Evolutionary conservation across 2,888 invertebrate species (phyloP).

Genomic region (Orgyia antiqua): DNA sequence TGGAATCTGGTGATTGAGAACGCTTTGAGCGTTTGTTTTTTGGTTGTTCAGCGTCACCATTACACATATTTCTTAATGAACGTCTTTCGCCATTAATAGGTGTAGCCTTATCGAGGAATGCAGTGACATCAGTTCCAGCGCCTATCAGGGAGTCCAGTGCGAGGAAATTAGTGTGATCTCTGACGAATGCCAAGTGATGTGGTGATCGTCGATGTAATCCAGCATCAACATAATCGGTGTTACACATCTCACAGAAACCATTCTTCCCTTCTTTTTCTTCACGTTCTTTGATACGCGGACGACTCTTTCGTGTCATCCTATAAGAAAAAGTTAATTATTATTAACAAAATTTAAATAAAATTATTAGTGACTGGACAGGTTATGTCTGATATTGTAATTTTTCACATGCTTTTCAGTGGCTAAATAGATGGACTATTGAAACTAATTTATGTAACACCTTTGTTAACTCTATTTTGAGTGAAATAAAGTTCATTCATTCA

Average conservation of each 20-base stretch:
- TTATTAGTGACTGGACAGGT: no score
- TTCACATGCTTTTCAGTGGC: no score
- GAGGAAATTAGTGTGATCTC: conserved; percentile 85
- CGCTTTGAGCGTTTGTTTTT: conserved; percentile 44
- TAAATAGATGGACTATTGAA: no score
- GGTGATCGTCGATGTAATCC: conserved; percentile 85
- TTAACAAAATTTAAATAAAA: no score
- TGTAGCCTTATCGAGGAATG: conserved; percentile 81
- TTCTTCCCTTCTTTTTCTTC: conserved; percentile 65
- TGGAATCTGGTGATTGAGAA: conserved; percentile 50
- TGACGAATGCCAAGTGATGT: conserved; percentile 84
- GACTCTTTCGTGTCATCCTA: conserved; percentile 78
- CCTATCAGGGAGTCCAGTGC: conserved; percentile 85
- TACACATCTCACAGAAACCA: conserved; percentile 90
- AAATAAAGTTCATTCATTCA: no score
- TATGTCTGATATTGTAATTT: no score
- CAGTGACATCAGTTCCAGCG: conserved; percentile 81
- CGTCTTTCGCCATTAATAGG: conserved; percentile 57
- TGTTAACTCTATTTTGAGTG: no score
- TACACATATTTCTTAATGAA: conserved; percentile 57
- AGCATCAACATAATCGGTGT: conserved; percentile 83
- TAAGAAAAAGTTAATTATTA: conserved; percentile 19
- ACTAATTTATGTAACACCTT: no score
- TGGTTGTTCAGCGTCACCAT: conserved; percentile 47
- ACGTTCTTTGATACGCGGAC: conserved; percentile 63